Evolutionary conservation across 2,888 invertebrate genomes (phyloP), one percentile per base, ranked within the genome.

Genomic region (Stenoptilia bipunctidactyla): DNA sequence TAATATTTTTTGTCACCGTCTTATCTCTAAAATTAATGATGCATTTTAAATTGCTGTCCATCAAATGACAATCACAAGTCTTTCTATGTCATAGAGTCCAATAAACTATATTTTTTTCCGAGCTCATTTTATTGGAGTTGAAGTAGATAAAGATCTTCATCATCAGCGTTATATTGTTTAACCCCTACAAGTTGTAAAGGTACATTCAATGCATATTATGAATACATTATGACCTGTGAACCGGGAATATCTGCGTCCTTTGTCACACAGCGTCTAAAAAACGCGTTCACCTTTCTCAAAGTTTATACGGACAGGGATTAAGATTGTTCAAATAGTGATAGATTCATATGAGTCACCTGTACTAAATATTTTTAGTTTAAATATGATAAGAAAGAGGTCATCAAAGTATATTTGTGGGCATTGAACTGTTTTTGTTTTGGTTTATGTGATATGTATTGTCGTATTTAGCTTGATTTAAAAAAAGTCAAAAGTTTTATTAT

Each of bases 141-240:
- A 55, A 48, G 47, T 45, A 62, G 61, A 63, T 62, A 56, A 52
- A 57, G 61, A 68, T 70, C 61, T 56, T 52, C 56, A 47, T 50
- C 51, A 63, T 56, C 58, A 58, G 55, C 61, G 56, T 63, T 60
- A 63, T 65, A 72, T 80, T 77, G 76, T 82, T 59, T 73, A 71
- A 53, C 55, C 56, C 54, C 50, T 45, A 42, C 50, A 55, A 50
- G 53, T 66, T 60, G 54, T 58, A 62, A 60, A 64, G 51, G 61
- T 59, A 58, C 64, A 67, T 63, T 76, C 75, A 79, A 76, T 72
- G 71, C 67, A 73, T 77, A 73, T 74, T 76, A 72, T 74, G 75
- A 74, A 82, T 82, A 69, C 64, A 74, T 77, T 75, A 72, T 65
- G 72, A 75, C 66, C 70, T 70, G 66, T 71, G 71, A 71, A 70